These are phyloP conservation scores for Bemisia tabaci DNA, from an alignment of 1,140 invertebrate species.

Conservation along the genomic window DNA sequence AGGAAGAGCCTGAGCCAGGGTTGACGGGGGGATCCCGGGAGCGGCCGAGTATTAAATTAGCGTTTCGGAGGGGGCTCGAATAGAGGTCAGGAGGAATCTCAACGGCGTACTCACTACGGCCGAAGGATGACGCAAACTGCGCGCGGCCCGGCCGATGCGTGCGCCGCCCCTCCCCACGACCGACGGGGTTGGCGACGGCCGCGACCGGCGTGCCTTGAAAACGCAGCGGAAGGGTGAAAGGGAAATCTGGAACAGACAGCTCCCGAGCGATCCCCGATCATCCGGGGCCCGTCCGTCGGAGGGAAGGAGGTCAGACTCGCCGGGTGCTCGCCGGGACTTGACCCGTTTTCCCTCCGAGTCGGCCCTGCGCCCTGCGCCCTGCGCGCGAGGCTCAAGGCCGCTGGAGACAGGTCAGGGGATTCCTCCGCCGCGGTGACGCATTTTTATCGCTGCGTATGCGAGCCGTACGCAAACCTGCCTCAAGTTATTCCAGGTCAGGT, in stretches of 20 bases:
- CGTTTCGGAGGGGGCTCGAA: no score
- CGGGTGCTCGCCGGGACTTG: not conserved
- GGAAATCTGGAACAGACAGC: not conserved
- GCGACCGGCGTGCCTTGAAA: not conserved
- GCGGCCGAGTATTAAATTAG: no score
- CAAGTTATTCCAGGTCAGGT: not conserved
- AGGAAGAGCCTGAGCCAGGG: no score
- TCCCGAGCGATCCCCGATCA: not conserved
- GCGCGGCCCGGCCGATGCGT: not conserved
- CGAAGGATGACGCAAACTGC: not conserved
- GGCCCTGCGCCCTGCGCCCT: no score
- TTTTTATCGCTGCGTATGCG: not conserved
- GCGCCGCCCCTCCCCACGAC: not conserved
- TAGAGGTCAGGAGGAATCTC: no score
- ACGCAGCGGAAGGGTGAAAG: not conserved
- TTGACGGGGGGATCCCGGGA: no score
- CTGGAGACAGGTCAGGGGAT: not conserved
- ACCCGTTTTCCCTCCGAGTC: not conserved
- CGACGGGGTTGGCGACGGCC: not conserved
- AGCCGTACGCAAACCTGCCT: not conserved
- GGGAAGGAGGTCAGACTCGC: not conserved
- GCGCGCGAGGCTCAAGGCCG: not conserved
- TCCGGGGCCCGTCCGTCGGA: not conserved
- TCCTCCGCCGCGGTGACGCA: not conserved
- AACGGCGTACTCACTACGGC: no score